Conservation (phyloP, 2,888 invertebrate species). For the Holacanthella duospinosa region DNA sequence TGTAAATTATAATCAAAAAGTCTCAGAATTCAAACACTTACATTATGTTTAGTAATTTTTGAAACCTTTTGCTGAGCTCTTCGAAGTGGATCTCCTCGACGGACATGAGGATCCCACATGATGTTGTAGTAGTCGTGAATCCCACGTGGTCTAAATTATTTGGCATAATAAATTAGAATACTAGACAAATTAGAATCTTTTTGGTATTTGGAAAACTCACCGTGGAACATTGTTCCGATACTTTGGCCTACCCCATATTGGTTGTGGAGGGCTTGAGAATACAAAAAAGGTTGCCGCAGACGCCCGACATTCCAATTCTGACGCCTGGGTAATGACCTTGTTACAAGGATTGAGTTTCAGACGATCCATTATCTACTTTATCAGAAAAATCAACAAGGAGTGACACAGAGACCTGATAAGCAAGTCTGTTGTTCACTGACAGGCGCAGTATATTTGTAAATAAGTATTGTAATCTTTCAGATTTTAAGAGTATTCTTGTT, state of each 20-base stretch:
- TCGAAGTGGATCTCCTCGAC: constrained; percentile 11
- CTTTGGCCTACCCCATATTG: constrained; percentile 13
- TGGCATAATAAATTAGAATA: no score
- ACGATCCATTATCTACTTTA: not conserved
- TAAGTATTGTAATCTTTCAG: no score
- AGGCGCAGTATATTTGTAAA: no score
- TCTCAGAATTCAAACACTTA: not conserved
- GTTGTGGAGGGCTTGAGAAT: constrained; percentile 15
- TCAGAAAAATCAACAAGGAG: no score
- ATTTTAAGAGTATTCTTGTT: no score
- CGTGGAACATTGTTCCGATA: constrained; percentile 15
- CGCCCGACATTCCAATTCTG: constrained; percentile 93
- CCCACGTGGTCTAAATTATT: constrained; percentile 13
- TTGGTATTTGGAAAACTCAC: constrained; percentile 7
- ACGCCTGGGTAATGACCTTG: constrained; percentile 77
- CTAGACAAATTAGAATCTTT: not conserved
- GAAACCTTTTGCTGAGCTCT: constrained; percentile 1
- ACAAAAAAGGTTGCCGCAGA: constrained; percentile 58
- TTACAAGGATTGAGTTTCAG: not conserved
- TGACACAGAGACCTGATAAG: no score
- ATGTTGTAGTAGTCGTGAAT: constrained; percentile 19
- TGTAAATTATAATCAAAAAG: not conserved
- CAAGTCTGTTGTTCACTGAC: no score
- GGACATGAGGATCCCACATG: constrained; percentile 24
- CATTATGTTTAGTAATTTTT: not conserved